These are phyloP conservation scores for Craseonycteris thonglongyai DNA, from an alignment of 2,113 vertebrate genomes.

Conservation along the genomic window DNA sequence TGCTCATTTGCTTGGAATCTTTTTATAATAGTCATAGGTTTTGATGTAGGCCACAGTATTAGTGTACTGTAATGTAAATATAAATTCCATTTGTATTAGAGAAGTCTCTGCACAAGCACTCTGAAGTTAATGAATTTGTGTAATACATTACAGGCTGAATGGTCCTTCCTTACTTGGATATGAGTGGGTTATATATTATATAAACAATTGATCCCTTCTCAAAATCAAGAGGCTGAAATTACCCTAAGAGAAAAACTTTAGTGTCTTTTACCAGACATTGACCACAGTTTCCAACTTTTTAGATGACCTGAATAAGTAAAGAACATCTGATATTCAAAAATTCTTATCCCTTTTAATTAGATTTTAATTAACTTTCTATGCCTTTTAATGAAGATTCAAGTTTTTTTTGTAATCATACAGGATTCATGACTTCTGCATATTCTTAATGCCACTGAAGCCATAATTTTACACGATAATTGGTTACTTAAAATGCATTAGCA, in stretches of 20 bases:
- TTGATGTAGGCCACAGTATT: constrained; percentile 29
- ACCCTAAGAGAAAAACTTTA: neutral
- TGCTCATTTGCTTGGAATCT: constrained; percentile 49
- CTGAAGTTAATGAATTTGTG: constrained; percentile 57
- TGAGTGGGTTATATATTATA: neutral
- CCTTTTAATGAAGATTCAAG: constrained; percentile 54
- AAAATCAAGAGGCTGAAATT: constrained; percentile 7
- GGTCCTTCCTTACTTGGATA: constrained; percentile 18
- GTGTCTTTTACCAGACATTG: constrained; percentile 40
- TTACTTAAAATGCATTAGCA: constrained; percentile 50
- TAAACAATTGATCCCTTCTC: constrained; percentile 60
- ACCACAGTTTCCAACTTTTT: constrained; percentile 45
- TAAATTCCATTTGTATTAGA: constrained; percentile 25
- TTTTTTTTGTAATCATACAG: constrained; percentile 48
- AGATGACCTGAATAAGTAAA: constrained; percentile 31
- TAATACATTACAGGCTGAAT: constrained; percentile 51
- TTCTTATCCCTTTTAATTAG: constrained; percentile 47
- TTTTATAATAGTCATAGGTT: constrained; percentile 37
- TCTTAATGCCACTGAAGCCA: constrained; percentile 17
- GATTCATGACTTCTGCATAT: constrained; percentile 34
- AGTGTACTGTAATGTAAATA: constrained; percentile 14
- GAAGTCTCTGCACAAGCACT: constrained; percentile 29
- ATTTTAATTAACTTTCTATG: constrained; percentile 62
- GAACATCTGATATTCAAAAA: constrained; percentile 36
- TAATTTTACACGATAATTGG: constrained; percentile 66